A percentile compares a stretch with the other conserved stretches of the same genome.
Evolutionary conservation across 2,888 invertebrate genomes (phyloP).

Genomic region (Polydrusus tereticollis): DNA sequence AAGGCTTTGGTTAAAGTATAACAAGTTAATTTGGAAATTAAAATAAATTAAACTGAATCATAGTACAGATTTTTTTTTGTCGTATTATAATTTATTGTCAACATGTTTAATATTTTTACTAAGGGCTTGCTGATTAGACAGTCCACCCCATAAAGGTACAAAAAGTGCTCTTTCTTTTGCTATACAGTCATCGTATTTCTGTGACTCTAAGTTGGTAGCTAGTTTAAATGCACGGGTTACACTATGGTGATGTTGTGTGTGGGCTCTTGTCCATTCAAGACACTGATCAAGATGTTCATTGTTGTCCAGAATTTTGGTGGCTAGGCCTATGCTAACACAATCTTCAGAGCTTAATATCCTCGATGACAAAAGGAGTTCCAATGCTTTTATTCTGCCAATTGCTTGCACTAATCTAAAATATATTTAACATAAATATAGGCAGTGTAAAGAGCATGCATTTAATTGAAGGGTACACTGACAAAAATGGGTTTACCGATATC

Average conservation of each 20-base stretch:
- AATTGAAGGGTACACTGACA: no score
- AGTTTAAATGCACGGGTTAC: constrained; percentile 58
- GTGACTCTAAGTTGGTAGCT: constrained; percentile 32
- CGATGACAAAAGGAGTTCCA: constrained; percentile 59
- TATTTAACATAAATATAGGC: no score
- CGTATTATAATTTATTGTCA: not conserved
- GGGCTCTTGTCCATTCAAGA: constrained; percentile 55
- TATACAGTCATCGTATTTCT: constrained; percentile 49
- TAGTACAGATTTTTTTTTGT: no score
- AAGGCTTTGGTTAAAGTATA: constrained; percentile 59
- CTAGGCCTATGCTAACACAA: constrained; percentile 58
- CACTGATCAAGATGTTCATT: constrained; percentile 53
- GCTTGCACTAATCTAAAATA: constrained; percentile 56
- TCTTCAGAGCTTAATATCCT: constrained; percentile 58
- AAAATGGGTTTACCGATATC: no score
- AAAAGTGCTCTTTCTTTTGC: constrained; percentile 56
- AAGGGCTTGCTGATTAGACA: constrained; percentile 57
- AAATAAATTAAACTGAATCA: no score
- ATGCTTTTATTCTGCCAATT: constrained; percentile 58
- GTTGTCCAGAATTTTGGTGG: constrained; percentile 54
- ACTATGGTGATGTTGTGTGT: constrained; percentile 53
- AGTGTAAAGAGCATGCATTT: no score
- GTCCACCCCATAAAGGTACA: constrained; percentile 59
- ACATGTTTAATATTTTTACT: constrained; percentile 58
- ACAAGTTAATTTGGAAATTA: constrained; percentile 21